These are phyloP conservation scores for Philereme vetulata DNA, from an alignment of 2,888 invertebrate genomes.

Conservation along the genomic window DNA sequence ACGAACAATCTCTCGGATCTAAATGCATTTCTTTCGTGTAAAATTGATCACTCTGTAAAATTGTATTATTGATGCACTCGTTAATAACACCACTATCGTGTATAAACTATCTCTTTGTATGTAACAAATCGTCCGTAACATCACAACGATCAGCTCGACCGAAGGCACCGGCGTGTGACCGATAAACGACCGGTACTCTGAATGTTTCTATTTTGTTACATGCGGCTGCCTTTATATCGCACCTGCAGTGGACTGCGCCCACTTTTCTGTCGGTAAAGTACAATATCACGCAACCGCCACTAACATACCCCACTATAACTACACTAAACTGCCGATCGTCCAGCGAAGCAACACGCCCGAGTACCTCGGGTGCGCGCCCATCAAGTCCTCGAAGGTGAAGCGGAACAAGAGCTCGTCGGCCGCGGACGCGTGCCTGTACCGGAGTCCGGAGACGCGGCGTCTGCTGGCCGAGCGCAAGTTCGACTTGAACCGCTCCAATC, in stretches of 20 bases:
- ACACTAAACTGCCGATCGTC: slow-evolving; percentile 66
- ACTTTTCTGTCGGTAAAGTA: slow-evolving; percentile 88
- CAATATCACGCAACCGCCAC: slow-evolving; percentile 86
- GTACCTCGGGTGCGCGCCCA: slow-evolving; percentile 52
- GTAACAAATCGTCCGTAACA: slow-evolving; percentile 35
- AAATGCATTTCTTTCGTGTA: slow-evolving; percentile 29
- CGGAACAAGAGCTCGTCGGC: slow-evolving; percentile 81
- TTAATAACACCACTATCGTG: slow-evolving; percentile 36
- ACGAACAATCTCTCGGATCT: slow-evolving; percentile 33
- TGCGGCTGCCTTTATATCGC: slow-evolving; percentile 84
- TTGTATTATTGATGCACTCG: slow-evolving; percentile 31
- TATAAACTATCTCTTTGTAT: slow-evolving; percentile 29
- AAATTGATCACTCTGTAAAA: slow-evolving; percentile 24
- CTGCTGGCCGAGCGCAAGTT: slow-evolving; percentile 69
- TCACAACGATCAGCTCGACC: slow-evolving; percentile 22
- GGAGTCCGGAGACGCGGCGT: slow-evolving; percentile 66
- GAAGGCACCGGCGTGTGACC: slow-evolving; percentile 19
- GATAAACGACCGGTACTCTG: slow-evolving; percentile 56
- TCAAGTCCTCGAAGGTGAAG: slow-evolving; percentile 68
- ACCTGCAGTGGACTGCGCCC: slow-evolving; percentile 86
- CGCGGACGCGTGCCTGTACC: slow-evolving; percentile 68
- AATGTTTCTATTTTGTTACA: slow-evolving; percentile 83
- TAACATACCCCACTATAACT: slow-evolving; percentile 77
- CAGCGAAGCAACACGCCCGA: slow-evolving; percentile 71
- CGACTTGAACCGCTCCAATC: slow-evolving; percentile 77